phyloP scores from a whole-genome alignment of 2,797 vertebrate species.

The Paramormyrops hopkinsi region DNA sequence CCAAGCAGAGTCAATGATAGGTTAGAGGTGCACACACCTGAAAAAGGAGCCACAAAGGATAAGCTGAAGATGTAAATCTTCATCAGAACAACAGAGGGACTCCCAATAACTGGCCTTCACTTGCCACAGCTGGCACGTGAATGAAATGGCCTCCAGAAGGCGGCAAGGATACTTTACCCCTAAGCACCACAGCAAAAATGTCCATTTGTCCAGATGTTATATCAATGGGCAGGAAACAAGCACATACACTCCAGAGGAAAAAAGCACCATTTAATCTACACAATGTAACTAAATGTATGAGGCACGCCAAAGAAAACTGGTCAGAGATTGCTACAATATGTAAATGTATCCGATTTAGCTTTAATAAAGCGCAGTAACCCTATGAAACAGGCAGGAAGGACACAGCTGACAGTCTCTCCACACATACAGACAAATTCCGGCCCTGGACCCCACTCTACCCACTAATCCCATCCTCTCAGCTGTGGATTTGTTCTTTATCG shows the following conservation, averaged over 20 bases:
- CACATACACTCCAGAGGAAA: not conserved
- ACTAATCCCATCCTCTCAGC: constrained; percentile 16
- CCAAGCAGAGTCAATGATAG: not conserved
- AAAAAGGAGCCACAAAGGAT: too few species aligned
- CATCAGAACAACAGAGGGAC: not conserved
- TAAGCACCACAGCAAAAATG: not conserved
- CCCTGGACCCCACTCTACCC: not conserved
- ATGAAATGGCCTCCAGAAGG: not conserved
- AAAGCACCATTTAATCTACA: not conserved
- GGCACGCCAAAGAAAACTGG: not conserved
- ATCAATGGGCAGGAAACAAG: not conserved
- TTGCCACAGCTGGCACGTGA: not conserved
- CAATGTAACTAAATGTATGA: not conserved
- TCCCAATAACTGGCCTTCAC: not conserved
- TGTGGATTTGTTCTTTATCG: constrained; percentile 14
- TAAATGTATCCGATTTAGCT: not conserved
- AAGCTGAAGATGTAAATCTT: not conserved
- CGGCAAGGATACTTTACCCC: not conserved
- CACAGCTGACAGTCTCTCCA: not conserved
- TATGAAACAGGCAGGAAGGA: not conserved
- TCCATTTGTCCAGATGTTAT: not conserved
- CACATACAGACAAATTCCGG: not conserved
- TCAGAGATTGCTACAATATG: not conserved
- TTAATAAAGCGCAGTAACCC: not conserved
- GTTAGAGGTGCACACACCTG: not conserved